Evolutionary conservation across 2,888 invertebrate genomes (phyloP).

Genomic region (Priocnemis perturbator): DNA sequence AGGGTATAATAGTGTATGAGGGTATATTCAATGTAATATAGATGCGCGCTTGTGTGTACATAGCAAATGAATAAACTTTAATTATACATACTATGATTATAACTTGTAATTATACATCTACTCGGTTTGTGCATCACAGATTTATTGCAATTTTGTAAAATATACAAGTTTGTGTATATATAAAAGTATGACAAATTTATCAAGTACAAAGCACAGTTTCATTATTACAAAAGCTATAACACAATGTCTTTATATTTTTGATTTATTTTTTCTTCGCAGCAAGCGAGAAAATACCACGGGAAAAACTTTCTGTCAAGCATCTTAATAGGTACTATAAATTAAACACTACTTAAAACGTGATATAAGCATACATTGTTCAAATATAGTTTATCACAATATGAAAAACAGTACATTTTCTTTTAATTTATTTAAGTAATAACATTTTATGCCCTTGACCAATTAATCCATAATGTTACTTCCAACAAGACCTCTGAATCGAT

Average conservation of each 20-base stretch:
- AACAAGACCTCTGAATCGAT: conserved; percentile 15
- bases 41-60: no score
- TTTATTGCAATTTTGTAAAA: conserved; percentile 38
- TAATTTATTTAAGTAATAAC: conserved; percentile 30
- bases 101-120: no score
- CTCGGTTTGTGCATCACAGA: no score
- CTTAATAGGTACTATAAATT: not conserved
- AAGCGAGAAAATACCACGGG: no score
- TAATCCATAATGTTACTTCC: conserved; percentile 23
- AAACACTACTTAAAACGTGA: not conserved
- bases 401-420: conserved; percentile 32
- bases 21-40: no score
- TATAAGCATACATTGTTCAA: conserved; percentile 27
- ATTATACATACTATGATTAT: no score
- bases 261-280: no score
- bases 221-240: conserved; percentile 30
- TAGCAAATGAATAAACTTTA: no score
- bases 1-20: no score
- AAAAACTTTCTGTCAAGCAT: no score
- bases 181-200: conserved; percentile 42
- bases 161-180: conserved; percentile 49
- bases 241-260: not conserved
- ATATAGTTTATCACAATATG: conserved; percentile 49
- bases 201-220: conserved; percentile 34
- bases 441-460: conserved; percentile 46